Evolutionary conservation across 2,888 invertebrate genomes (phyloP).

Genomic region (Troilus luridus): DNA sequence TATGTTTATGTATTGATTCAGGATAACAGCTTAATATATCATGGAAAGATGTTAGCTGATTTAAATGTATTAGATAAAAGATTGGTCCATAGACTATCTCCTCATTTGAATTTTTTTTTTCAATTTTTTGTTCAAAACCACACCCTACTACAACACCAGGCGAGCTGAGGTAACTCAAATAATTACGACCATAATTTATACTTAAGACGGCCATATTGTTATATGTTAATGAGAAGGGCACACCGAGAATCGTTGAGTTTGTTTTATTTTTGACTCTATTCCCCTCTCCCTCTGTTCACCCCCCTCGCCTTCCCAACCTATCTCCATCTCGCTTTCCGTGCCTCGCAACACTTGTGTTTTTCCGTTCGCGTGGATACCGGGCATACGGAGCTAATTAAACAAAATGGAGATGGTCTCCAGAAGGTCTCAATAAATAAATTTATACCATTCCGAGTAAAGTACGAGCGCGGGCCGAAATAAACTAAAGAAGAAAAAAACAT

Average conservation of each 20-base stretch:
- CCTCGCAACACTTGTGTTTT: constrained; percentile 18
- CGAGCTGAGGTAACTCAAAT: constrained; percentile 43
- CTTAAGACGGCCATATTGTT: constrained; percentile 55
- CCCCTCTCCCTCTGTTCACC: neutral
- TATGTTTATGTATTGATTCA: too few relatives aligned
- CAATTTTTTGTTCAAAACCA: constrained; percentile 28
- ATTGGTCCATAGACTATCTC: neutral
- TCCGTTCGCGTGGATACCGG: constrained; percentile 19
- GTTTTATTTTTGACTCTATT: constrained; percentile 52
- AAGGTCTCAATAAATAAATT: constrained; percentile 48
- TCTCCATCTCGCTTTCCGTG: constrained; percentile 33
- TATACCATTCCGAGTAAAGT: neutral
- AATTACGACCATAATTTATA: constrained; percentile 56
- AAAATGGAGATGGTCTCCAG: constrained; percentile 27
- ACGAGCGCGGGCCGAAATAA: neutral
- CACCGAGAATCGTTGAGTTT: constrained; percentile 46
- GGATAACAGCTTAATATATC: too few relatives aligned
- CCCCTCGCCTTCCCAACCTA: neutral
- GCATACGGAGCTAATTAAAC: constrained; percentile 48
- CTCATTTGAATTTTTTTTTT: neutral
- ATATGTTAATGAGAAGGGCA: constrained; percentile 57
- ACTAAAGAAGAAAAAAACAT: neutral
- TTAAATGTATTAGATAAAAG: neutral
- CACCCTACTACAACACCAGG: neutral
- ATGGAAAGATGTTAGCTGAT: too few relatives aligned